A percentile compares a stretch with the other conserved stretches of the same genome.
Evolutionary conservation across 2,113 vertebrate species (phyloP).

Genomic region (Atrichornis clamosus): DNA sequence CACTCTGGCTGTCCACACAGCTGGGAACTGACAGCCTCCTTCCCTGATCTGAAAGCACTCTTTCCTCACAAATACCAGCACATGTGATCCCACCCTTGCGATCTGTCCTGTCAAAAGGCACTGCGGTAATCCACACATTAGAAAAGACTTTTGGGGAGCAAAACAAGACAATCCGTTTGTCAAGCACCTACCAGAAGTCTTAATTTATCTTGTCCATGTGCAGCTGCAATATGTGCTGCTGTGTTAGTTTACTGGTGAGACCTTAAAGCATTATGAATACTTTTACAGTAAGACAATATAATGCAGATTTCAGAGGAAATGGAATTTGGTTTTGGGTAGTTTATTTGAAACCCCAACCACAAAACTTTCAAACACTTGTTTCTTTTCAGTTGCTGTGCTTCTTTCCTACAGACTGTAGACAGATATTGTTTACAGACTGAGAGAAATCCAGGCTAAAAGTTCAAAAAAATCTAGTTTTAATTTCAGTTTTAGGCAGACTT

Average conservation of each 20-base stretch:
- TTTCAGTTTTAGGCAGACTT: neutral
- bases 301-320: neutral
- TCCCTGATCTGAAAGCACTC: neutral
- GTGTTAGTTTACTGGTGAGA: neutral
- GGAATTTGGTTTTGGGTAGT: neutral
- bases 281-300: neutral
- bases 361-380: neutral
- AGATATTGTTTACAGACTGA: neutral
- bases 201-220: neutral
- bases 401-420: neutral
- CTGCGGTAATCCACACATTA: neutral
- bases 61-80: neutral
- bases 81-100: fast-evolving
- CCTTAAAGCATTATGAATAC: neutral
- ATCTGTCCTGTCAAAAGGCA: neutral
- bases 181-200: neutral
- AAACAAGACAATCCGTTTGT: neutral
- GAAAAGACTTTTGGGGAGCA: neutral
- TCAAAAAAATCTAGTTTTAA: neutral
- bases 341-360: neutral
- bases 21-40: neutral
- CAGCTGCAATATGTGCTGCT: fast-evolving
- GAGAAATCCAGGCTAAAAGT: neutral
- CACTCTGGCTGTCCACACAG: neutral
- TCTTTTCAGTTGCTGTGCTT: neutral